Evolutionary conservation across 2,113 vertebrate genomes (phyloP).

Genomic region (Oncorhynchus kisutch): DNA sequence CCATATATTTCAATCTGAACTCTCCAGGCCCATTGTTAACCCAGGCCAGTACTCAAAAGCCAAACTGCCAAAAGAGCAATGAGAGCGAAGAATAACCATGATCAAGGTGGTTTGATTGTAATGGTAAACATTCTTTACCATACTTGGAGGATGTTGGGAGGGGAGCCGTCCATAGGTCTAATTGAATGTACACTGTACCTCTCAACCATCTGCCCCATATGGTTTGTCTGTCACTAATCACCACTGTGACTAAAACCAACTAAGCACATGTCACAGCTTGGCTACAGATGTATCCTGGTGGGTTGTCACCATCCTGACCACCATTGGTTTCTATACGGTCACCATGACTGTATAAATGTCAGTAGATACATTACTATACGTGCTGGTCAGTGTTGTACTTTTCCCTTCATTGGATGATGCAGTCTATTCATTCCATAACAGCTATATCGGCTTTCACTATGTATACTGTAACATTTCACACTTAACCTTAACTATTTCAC

Average conservation of each 20-base stretch:
- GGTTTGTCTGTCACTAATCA: neutral
- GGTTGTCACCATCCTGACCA: neutral
- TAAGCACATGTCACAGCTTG: neutral
- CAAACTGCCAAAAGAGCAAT: neutral
- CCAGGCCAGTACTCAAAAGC: too few relatives aligned
- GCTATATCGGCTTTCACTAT: too few relatives aligned
- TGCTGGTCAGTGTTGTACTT: too few relatives aligned
- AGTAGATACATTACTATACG: too few relatives aligned
- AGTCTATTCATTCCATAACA: too few relatives aligned
- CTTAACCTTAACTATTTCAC: constrained; percentile 22
- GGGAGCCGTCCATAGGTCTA: neutral
- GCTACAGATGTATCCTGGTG: neutral
- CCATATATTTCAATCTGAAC: too few relatives aligned
- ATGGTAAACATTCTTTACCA: neutral
- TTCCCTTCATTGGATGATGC: too few relatives aligned
- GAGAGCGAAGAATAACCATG: constrained; percentile 1
- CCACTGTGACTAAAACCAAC: neutral
- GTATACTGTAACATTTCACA: neutral
- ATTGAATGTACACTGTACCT: neutral
- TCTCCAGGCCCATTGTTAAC: too few relatives aligned
- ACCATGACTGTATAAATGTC: neutral
- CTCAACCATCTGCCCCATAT: neutral
- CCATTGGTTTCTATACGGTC: constrained; percentile 1
- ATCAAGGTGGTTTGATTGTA: constrained; percentile 12
- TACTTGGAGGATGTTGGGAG: neutral